phyloP scores from a whole-genome alignment of 2,888 invertebrate species.

The Linnaemya tessellans region DNA sequence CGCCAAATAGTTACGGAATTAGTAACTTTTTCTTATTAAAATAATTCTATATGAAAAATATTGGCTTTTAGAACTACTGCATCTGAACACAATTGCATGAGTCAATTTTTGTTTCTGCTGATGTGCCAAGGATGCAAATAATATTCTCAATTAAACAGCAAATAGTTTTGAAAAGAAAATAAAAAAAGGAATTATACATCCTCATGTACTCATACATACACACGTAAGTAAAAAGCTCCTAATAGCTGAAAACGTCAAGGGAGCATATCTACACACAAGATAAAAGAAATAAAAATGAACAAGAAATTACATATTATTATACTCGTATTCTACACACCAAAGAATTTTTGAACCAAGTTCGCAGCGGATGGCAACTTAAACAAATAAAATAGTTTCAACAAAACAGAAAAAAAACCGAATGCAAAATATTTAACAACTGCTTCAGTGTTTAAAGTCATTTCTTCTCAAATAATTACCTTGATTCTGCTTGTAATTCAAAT shows the following conservation, averaged over 20 bases:
- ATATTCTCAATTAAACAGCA: slow-evolving; percentile 52
- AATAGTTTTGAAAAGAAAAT: slow-evolving; percentile 15
- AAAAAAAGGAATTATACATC: background rate
- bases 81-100: background rate
- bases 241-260: background rate
- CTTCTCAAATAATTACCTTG: too few species aligned
- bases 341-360: background rate
- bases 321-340: background rate
- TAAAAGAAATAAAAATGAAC: background rate
- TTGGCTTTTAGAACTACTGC: background rate
- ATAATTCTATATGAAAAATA: background rate
- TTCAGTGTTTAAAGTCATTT: too few species aligned
- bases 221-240: background rate
- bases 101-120: background rate
- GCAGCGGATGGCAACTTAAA: background rate
- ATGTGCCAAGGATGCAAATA: slow-evolving; percentile 53
- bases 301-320: too few species aligned
- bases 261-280: background rate
- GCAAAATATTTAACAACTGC: too few species aligned
- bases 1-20: too few species aligned
- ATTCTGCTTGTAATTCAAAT: too few species aligned
- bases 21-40: too few species aligned
- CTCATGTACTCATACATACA: too few species aligned
- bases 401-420: background rate
- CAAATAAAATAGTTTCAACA: too few species aligned